Conservation (phyloP, 2,888 invertebrate species). For the Nemotelus pantherinus region DNA sequence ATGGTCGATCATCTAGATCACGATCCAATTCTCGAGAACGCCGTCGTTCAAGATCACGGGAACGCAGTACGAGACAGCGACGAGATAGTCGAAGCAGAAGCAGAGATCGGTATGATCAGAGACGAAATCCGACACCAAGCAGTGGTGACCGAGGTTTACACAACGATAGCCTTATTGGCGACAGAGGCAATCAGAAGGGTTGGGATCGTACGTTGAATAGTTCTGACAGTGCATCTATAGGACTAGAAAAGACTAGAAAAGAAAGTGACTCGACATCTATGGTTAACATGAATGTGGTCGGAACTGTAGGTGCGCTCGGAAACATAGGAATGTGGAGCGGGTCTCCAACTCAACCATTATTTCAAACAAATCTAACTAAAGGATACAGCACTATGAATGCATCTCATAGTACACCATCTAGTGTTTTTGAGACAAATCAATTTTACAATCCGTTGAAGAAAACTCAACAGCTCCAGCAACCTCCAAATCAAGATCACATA, state of each 20-base stretch:
- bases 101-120: constrained; percentile 60
- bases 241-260: not conserved
- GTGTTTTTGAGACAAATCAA: constrained; percentile 37
- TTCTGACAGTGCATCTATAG: not conserved
- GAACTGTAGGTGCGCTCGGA: constrained; percentile 5
- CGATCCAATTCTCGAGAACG: constrained; percentile 61
- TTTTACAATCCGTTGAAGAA: constrained; percentile 47
- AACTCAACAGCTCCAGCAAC: constrained; percentile 45
- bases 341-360: constrained; percentile 32
- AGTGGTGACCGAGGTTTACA: constrained; percentile 66
- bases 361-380: constrained; percentile 40
- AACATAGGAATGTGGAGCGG: constrained; percentile 31
- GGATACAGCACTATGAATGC: constrained; percentile 38
- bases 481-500: constrained; percentile 20
- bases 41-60: constrained; percentile 65
- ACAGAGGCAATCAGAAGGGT: constrained; percentile 62
- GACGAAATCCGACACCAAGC: constrained; percentile 68
- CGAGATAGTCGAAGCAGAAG: constrained; percentile 63
- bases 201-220: constrained; percentile 62
- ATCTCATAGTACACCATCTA: constrained; percentile 55
- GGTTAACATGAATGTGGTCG: not conserved
- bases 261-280: not conserved
- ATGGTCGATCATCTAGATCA: constrained; percentile 59
- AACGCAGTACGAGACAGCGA: constrained; percentile 61
- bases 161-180: constrained; percentile 66